phyloP scores from a whole-genome alignment of 2,113 vertebrate genomes.

The Bos indicus region DNA sequence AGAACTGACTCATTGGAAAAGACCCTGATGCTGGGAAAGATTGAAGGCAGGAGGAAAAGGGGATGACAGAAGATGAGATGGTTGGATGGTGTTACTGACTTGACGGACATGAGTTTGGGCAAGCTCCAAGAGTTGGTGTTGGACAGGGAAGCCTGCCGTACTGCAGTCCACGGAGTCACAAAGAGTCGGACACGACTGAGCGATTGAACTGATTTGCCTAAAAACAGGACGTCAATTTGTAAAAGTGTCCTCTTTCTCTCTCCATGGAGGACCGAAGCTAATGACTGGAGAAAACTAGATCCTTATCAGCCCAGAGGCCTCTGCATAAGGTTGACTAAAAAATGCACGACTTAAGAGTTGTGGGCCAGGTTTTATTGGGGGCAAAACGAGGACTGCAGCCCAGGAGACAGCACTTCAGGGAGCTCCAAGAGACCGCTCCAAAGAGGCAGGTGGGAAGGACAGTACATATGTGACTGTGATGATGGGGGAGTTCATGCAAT shows the following conservation, averaged over 20 bases:
- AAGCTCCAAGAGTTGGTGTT: background rate
- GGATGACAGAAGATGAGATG: background rate
- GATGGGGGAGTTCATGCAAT: background rate
- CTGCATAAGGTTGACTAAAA: background rate
- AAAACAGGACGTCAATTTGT: background rate
- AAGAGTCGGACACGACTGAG: fast-evolving
- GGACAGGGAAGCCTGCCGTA: background rate
- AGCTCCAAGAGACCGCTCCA: background rate
- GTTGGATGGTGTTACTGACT: background rate
- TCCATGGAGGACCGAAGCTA: background rate
- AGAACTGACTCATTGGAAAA: background rate
- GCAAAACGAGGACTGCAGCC: background rate
- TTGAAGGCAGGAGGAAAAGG: background rate
- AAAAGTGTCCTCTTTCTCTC: background rate
- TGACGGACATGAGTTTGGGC: background rate
- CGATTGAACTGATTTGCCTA: background rate
- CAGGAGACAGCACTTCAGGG: background rate
- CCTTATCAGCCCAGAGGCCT: background rate
- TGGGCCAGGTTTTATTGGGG: background rate
- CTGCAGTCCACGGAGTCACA: background rate
- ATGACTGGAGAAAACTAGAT: background rate
- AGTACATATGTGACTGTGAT: fast-evolving
- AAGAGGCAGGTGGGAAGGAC: background rate
- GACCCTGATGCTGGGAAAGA: background rate
- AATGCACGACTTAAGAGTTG: background rate